Base-by-base conservation (phyloP, 53 echinoderm and acorn worm genomes). In the Hippasteria phrygiana region DNA sequence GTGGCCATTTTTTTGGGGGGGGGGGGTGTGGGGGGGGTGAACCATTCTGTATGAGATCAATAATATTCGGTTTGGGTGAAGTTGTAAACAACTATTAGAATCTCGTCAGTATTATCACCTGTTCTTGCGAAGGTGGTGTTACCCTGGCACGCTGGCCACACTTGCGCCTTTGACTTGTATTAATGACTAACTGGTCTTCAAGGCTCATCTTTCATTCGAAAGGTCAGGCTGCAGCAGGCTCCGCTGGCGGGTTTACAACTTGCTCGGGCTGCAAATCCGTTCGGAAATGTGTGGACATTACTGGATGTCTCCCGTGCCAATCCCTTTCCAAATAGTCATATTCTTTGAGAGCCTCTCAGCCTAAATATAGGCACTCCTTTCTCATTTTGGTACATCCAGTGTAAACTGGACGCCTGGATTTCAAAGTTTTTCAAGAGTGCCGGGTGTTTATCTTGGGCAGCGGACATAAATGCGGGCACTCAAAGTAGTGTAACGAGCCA, bases 321-420 rank as follows among this genome's bases (percentile, higher is more conserved):
- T 82, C 82, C 33, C 36, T 82, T 14, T 16, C 42, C 82, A 82
- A 80, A 82, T 66, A 82, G 43, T 78, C 38, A 37, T 78, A n/a
- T 78, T 78, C 36, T 78, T 38, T 10, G 59, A 39, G 79, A 55
- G 62, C 79, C n/a, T 56, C 62, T 40, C 17, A 42, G n/a, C 39
- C 45, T 80, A 64, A 80, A 80, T 62, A 63, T 80, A 80, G 42
- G 43, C 18, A 5, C 20, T n/a, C n/a, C 59, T 78, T 62, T 29
- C 20, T 59, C 11, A 20, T 77, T 34, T 33, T 17, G 42, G 38
- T 54, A 55, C 22, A 12, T 28, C 38, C 34, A 56, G 20, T 37
- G 62, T 79, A 39, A 78, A 34, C 47, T 20, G 24, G 76, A 76
- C 14, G 6, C 53, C 76, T 76, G 13, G 5, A 18, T 76, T 76